Percentiles rank a stretch among this genome's conserved stretches.
Conservation (phyloP, 2,113 vertebrate genomes). For the Nicator chloris region DNA sequence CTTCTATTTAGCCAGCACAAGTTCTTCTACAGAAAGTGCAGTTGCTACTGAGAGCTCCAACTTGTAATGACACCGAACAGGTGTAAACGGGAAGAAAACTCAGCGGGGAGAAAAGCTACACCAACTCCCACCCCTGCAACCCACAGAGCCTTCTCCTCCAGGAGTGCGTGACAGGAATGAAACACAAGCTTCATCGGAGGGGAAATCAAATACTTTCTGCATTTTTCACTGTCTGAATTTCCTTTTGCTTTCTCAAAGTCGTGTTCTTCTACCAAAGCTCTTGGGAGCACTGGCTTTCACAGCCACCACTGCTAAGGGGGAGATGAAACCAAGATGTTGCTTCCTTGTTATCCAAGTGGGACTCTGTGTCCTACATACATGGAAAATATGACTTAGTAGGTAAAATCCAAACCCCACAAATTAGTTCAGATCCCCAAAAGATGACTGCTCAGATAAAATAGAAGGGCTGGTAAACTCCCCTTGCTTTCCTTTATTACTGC, state of each 20-base stretch:
- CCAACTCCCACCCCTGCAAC: neutral
- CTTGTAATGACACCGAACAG: neutral
- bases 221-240: neutral
- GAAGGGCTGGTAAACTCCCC: neutral
- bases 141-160: neutral
- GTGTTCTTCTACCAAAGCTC: neutral
- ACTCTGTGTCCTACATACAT: neutral
- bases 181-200: neutral
- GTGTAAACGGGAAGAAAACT: neutral
- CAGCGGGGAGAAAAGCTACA: neutral
- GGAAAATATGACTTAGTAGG: neutral
- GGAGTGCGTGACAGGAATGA: neutral
- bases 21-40: neutral
- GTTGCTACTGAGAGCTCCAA: neutral
- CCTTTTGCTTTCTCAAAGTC: neutral
- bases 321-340: neutral
- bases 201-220: neutral
- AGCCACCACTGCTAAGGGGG: neutral
- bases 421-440: neutral
- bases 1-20: neutral
- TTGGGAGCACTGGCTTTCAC: neutral
- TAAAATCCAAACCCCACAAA: neutral
- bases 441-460: neutral
- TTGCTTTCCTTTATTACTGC: neutral
- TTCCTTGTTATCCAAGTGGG: neutral